Evolutionary conservation across 2,113 vertebrate species (phyloP), one percentile per base, ranked within the genome.

Genomic region (Ophthalmolycus amberensis): DNA sequence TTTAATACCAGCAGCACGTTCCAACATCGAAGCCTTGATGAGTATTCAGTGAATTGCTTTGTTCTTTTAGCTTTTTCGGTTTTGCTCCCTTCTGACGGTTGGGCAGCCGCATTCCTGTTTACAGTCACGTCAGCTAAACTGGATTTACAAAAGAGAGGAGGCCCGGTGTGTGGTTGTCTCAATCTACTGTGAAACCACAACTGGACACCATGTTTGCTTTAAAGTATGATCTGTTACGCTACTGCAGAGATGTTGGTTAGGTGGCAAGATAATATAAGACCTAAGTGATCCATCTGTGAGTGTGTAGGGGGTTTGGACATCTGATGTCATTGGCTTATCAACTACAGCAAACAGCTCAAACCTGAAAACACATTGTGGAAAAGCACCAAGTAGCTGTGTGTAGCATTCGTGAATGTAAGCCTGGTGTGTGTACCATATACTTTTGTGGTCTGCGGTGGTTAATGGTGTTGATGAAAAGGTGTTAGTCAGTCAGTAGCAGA

Each of bases 101-200:
- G 68, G 72, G 54, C 25, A 72, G 76, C 22, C 82, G 77, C 90
- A 92, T 94, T 94, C 88, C 64, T 90, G 29, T 69, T 87, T 59
- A 78, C 74, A 59, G 82, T 84, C 90, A 69, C 6, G 56, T 83
- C 88, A 92, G 89, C 87, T 77, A 78, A 91, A 91, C 90, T 85
- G 85, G 85, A 80, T 83, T 86, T 44, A 88, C 87, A 89, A 89
- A 86, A 85, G 81, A 83, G 29, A 69, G 25, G 88, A 82, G 84
- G 83, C 87, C 87, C 77, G 14, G 40, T 83, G 67, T 77, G 77
- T 52, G 50, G 34, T 34, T 16, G 12, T 68, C 22, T 77, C 78
- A 16, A 56, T 76, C 56, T 3, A 67, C 66, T 15, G 56, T 59
- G n/a, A 83, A 90, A 79, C 46, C 59, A 46, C 44, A 78, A 38